Evolutionary conservation across 2,888 invertebrate species (phyloP).

Genomic region (Rhaphigaster nebulosa): DNA sequence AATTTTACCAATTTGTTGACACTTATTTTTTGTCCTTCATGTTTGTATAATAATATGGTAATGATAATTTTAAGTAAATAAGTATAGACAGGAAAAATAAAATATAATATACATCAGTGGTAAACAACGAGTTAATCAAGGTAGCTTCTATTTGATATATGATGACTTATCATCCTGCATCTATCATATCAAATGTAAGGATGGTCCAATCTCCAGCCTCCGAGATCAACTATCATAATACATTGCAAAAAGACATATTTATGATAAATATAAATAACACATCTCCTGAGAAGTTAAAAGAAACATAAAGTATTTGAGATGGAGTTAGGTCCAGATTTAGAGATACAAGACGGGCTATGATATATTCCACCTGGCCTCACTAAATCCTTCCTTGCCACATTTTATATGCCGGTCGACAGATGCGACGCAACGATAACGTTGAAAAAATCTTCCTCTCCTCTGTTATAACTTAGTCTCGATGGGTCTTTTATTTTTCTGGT

Average conservation of each 20-base stretch:
- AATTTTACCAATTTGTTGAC: no score
- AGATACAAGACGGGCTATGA: conserved; percentile 43
- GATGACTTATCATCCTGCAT: background rate
- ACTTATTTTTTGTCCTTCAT: no score
- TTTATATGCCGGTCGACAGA: conserved; percentile 46
- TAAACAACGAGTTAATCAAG: no score
- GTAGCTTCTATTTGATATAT: background rate
- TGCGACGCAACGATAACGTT: conserved; percentile 9
- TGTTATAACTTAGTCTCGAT: conserved; percentile 39
- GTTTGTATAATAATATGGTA: no score
- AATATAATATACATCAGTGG: no score
- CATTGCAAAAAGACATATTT: background rate
- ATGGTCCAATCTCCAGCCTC: background rate
- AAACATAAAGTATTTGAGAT: conserved; percentile 3
- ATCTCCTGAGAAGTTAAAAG: background rate
- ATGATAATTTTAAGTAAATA: no score
- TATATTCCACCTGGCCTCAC: conserved; percentile 34
- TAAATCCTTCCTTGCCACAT: conserved; percentile 52
- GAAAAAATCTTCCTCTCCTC: conserved; percentile 34
- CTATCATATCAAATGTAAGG: background rate
- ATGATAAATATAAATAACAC: conserved; percentile 15
- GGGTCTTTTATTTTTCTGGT: conserved; percentile 20
- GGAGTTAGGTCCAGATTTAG: conserved; percentile 2
- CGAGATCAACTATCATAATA: background rate
- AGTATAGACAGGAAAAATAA: no score